Evolutionary conservation across 2,797 vertebrate genomes (phyloP), one percentile per base, ranked within the genome.

Genomic region (Acanthurus lineatus): DNA sequence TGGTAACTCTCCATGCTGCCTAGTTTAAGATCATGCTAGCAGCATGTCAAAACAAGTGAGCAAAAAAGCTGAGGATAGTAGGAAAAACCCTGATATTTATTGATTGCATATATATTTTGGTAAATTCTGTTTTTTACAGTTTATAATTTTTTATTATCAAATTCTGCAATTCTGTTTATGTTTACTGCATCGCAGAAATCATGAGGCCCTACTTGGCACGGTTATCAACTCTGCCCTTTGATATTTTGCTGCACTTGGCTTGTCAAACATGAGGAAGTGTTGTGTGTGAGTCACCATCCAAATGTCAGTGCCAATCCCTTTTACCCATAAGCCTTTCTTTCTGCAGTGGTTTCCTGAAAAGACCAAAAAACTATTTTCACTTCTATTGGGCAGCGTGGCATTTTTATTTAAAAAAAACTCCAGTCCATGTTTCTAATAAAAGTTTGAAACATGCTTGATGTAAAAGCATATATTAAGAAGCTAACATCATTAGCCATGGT

Each of bases 21-120:
- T 52, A 19, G 38, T 52, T n/a, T 3, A 5, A 19, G 32, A 44
- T 45, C 42, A 42, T 28, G 42, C 44, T 16, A 20, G 22, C 11
- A n/a, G 45, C 19, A 64, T 15, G 11, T 28, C 12, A 66, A 44
- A 65, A 70, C 17, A 62, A 77, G 54, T 3, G 32, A 8, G 38
- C n/a, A 38, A 38, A 38, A 38, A 38, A 4, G 38, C 38, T 8
- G 4, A 38, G 4, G 8, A 4, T 38, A 8, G 38, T 38, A 4
- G 38, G 38, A 38, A 38, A 38, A 38, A 38, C 8, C 38, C 8
- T 38, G 38, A 38, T 38, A 4, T 38, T 4, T 38, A 38, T 4
- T 4, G 8, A 38, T 38, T 4, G 38, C 38, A 38, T 38, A 4
- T 38, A 38, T 8, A 8, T 38, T 38, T 38, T 38, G 38, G 8